Base-by-base conservation (phyloP, 2,888 invertebrate species). In the Acanthopleura granulata region DNA sequence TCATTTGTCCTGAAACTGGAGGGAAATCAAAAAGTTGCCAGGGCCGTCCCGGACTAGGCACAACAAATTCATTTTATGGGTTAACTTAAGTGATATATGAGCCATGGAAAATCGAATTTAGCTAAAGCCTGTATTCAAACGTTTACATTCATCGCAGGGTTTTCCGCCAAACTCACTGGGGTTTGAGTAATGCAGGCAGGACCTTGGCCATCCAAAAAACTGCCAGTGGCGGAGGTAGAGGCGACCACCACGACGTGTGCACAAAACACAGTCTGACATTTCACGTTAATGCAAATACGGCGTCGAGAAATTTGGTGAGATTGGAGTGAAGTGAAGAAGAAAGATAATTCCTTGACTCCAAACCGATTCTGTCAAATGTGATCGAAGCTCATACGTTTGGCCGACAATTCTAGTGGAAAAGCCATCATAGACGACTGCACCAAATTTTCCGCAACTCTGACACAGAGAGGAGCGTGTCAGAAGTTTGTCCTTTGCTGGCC, bases 301-400 rank as follows among this genome's bases (percentile, higher is more conserved):
- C 66, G 66, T 16, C 66, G 15, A 66, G 66, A 66, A 66, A 66
- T 66, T 66, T 27, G 57, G 66, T 66, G 66, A 66, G 66, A 66
- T 66, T 66, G 66, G 66, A 66, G 66, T 66, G 66, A 6, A 66
- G 66, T 66, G 66, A 66, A 66, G 66, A 66, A 66, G 66, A 66
- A 66, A 66, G 66, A 66, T 66, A 66, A 66, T 66, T 66, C 29
- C 66, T 66, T 15, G 27, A 27, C 66, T 66, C 66, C 29, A 66
- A 66, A 66, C 66, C 66, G 66, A 66, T 66, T 66, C 66, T 66
- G 66, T 66, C 66, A 66, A 66, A 66, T 66, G 66, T 66, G 66
- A 66, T 66, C 66, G 66, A 66, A 66, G 66, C 66, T 66, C 66
- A 66, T 66, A 66, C 66, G 66, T 66, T 66, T 66, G 22, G 27